Evolutionary conservation across 2,113 vertebrate genomes (phyloP).

Genomic region (Mustelus asterias): DNA sequence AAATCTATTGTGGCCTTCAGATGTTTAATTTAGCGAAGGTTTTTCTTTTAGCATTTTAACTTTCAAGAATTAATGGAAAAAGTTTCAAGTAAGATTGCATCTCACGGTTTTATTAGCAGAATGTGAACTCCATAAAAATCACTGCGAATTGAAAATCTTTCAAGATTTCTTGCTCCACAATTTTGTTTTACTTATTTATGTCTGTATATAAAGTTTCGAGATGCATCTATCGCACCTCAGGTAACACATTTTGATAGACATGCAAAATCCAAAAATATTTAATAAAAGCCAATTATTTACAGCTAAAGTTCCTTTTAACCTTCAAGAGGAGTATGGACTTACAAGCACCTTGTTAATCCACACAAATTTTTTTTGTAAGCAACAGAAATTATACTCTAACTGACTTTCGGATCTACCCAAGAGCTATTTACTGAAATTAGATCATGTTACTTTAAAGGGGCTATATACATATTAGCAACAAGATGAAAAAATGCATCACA

Average conservation of each 20-base stretch:
- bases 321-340: neutral
- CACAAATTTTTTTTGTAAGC: neutral
- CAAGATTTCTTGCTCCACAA: neutral
- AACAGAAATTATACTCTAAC: neutral
- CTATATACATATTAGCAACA: too few relatives aligned
- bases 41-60: slow-evolving; percentile 7
- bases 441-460: neutral
- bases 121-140: neutral
- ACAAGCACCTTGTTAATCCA: neutral
- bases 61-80: slow-evolving; percentile 6
- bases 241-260: neutral
- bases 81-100: neutral
- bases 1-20: slow-evolving; percentile 9
- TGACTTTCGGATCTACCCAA: neutral
- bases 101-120: neutral
- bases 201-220: neutral
- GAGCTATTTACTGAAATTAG: neutral
- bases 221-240: neutral
- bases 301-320: neutral
- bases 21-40: neutral
- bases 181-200: neutral
- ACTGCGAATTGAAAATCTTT: neutral
- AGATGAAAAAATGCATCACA: neutral
- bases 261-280: neutral
- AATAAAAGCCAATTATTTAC: neutral